Evolutionary conservation across 92 coral and sea anemone species (phyloP), one percentile per base, ranked within the genome.

Genomic region (Diadumene lineata): DNA sequence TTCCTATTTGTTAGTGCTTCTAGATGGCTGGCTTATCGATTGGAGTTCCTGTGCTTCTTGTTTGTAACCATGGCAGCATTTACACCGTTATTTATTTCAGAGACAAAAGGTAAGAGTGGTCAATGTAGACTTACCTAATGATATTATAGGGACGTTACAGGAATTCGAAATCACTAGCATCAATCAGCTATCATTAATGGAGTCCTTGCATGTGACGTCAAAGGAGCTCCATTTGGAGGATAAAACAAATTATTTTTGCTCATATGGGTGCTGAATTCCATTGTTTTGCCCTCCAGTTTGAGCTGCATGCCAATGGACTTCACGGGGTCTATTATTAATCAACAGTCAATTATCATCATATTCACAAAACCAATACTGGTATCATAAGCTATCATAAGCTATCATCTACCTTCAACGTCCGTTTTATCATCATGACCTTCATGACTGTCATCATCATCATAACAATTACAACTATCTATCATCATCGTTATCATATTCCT

Each of bases 1-100:
- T 91, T 85, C 66, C 86, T 85, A 26, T 91, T 85, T 75, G 60
- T 94, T 11, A 69, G 80, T 15, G 70, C 94, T 17, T 78, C 87
- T 4, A 83, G 98, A 13, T 94, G 98, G 98, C 60, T 94, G 34
- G 97, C 97, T 0, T 91, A 68, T 76, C 89, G 98, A 9, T 78
- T 94, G 73, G 97, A 94, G 50, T 50, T 83, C 17, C 60, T 94
- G 70, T 91, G 92, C 71, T 83, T 85, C 43, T 31, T 88, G 70
- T 83, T 91, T 34, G 89, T 91, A n/a, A 60, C 87, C 62, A 83
- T 83, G 93, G 92, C 87, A 11, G 83, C 97, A n/a, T 94, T 94
- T 60, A 79, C 90, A 33, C 98, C 98, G 11, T 87, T 94, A 30
- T 77, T 94, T 38, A 81, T 83, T 19, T 51, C 88, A 26, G 93